These are phyloP conservation scores for Phycodurus eques DNA, from an alignment of 2,113 vertebrate genomes.

Conservation along the genomic window DNA sequence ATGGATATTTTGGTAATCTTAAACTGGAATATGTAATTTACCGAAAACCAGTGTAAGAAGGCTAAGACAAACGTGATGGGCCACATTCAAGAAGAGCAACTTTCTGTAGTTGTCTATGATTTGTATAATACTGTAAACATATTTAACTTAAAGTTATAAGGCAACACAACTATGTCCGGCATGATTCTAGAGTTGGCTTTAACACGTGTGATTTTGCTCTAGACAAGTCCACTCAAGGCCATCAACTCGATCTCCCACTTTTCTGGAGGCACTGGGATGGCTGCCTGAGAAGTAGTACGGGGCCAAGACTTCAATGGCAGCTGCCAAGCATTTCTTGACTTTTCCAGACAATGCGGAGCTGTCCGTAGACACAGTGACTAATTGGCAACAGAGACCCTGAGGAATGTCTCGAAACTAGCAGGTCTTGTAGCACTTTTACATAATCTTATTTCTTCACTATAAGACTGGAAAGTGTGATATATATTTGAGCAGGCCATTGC, in stretches of 20 bases:
- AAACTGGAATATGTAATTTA: background rate
- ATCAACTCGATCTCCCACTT: conserved; percentile 26
- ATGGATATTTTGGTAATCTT: background rate
- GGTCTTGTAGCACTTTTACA: conserved; percentile 50
- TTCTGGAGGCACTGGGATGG: conserved; percentile 53
- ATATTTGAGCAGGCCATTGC: conserved; percentile 25
- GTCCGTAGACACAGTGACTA: conserved; percentile 55
- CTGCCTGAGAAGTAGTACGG: conserved; percentile 32
- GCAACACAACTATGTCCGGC: background rate
- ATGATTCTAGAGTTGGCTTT: background rate
- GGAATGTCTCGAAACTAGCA: conserved; percentile 53
- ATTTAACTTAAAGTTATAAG: no score
- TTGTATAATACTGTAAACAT: no score
- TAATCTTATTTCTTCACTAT: conserved; percentile 40
- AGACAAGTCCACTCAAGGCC: background rate
- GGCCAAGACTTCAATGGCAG: conserved; percentile 63
- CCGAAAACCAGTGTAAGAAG: no score
- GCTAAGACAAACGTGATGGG: no score
- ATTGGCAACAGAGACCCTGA: conserved; percentile 55
- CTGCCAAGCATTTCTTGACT: conserved; percentile 43
- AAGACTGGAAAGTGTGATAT: conserved; percentile 64
- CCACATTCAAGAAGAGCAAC: no score
- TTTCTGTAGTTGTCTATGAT: no score
- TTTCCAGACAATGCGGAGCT: conserved; percentile 61
- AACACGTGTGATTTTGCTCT: background rate